These are phyloP conservation scores for Cheilosia grossa DNA, from an alignment of 2,888 invertebrate genomes.

Conservation along the genomic window DNA sequence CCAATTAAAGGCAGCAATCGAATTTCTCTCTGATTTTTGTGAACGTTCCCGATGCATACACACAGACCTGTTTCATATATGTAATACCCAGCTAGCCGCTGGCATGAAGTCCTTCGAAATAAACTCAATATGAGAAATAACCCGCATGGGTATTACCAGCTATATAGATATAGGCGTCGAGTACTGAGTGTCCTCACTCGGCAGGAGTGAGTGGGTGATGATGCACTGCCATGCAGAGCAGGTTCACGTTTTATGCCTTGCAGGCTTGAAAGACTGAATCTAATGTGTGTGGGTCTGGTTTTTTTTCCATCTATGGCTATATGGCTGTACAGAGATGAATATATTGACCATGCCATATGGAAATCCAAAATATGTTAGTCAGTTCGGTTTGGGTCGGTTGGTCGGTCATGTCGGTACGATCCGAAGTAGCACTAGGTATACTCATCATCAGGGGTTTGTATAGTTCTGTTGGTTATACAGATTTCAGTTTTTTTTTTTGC, in stretches of 20 bases:
- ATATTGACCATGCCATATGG: conserved; percentile 64
- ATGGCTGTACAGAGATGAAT: conserved; percentile 50
- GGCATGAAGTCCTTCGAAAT: conserved; percentile 70
- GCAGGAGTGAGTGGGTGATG: conserved; percentile 20
- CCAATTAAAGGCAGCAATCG: conserved; percentile 73
- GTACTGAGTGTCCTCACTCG: conserved; percentile 52
- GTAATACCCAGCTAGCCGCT: conserved; percentile 21
- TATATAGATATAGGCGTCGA: conserved; percentile 43
- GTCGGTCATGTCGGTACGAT: conserved; percentile 31
- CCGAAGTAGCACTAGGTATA: conserved; percentile 31
- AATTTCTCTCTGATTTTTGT: conserved; percentile 71
- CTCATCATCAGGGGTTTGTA: conserved; percentile 45
- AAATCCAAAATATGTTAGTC: conserved; percentile 62
- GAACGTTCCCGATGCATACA: conserved; percentile 26
- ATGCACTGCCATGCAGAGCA: conserved; percentile 54
- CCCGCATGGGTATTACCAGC: conserved; percentile 60
- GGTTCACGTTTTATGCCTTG: conserved; percentile 67
- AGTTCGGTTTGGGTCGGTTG: conserved; percentile 56
- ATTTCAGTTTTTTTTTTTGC: background rate
- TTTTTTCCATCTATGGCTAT: conserved; percentile 1
- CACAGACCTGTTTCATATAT: background rate
- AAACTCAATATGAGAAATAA: conserved; percentile 72
- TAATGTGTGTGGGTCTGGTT: conserved; percentile 6
- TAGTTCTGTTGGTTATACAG: conserved; percentile 23
- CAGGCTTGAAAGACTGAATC: conserved; percentile 70